Evolutionary conservation across 2,113 vertebrate genomes (phyloP), one percentile per base, ranked within the genome.

Genomic region (Gallinago undulata): DNA sequence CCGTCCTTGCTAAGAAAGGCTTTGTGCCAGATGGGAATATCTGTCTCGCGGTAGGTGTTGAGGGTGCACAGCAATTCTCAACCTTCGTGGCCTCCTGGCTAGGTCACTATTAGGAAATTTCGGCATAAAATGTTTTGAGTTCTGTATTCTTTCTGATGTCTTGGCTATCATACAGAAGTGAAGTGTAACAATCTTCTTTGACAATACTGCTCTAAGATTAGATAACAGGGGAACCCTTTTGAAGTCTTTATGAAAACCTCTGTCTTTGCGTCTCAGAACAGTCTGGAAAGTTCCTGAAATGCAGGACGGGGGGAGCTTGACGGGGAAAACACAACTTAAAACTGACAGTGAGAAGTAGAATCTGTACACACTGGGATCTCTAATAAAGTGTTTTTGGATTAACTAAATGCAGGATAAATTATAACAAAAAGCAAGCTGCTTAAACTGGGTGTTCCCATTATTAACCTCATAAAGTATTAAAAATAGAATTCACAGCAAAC

Each of bases 401-500:
- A 76, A 51, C 11, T 72, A 50, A 57, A 22, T 76, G 27, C 19
- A 74, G 48, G 18, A 84, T 78, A 56, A 87, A 66, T 66, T 57
- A 30, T 8, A 83, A 74, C 19, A 88, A 59, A 88, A 88, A 59
- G 15, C n/a, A 66, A 68, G 67, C 8, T 57, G 45, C 24, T 67
- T 91, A 63, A 94, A 63, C 37, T 5, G 13, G 37, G 82, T 70
- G 31, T 90, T 94, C 63, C 72, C 3, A 0, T 66, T 95, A 68
- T 53, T 95, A 93, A n/a, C n/a, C 53, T 80, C 9, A 60, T 70
- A 77, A 51, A 85, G 56, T 51, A n/a, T 57, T 89, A 94, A 90
- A 93, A 96, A 90, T 86, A 96, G 86, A 86, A 89, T 45, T 73
- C 56, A 53, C 15, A 72, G 85, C 73, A 85, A 96, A 94, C 91